A percentile compares a stretch with the other conserved stretches of the same genome.
These are phyloP conservation scores for Blastomussa wellsi DNA, from an alignment of 92 coral and sea anemone species.

Conservation along the genomic window DNA sequence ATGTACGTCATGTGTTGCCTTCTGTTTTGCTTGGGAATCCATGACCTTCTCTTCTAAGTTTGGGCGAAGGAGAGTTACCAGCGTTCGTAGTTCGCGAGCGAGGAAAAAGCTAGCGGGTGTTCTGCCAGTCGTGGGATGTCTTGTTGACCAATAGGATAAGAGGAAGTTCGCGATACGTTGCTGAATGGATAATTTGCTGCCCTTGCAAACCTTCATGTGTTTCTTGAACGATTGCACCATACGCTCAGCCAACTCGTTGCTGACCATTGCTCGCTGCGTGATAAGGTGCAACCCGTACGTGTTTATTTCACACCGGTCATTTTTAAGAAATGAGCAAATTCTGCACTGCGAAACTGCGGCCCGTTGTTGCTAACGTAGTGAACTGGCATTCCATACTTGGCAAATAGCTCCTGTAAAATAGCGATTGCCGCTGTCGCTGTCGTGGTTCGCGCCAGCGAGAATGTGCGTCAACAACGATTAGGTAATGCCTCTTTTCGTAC, in stretches of 20 bases:
- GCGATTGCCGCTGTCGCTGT: background rate
- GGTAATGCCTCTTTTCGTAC: conserved; percentile 4
- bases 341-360: conserved; percentile 28
- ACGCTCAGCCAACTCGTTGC: conserved; percentile 23
- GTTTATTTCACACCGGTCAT: conserved; percentile 33
- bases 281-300: conserved; percentile 30
- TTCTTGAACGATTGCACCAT: conserved; percentile 51
- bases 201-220: background rate
- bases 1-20: conserved; percentile 25
- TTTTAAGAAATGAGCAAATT: conserved; percentile 16
- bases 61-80: conserved; percentile 31
- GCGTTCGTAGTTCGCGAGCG: conserved; percentile 29
- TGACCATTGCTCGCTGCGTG: conserved; percentile 48
- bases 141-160: conserved; percentile 36
- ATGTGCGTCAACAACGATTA: conserved; percentile 36
- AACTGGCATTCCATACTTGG: conserved; percentile 24
- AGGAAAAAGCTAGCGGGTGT: conserved; percentile 57
- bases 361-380: conserved; percentile 26
- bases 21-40: conserved; percentile 50
- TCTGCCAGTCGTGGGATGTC: conserved; percentile 43
- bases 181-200: conserved; percentile 22
- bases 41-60: conserved; percentile 34
- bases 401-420: conserved; percentile 15
- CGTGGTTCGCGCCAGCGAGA: conserved; percentile 30
- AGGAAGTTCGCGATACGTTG: conserved; percentile 34